These are phyloP conservation scores for Vicugna pacos DNA, from an alignment of 2,113 vertebrate species.

Conservation along the genomic window DNA sequence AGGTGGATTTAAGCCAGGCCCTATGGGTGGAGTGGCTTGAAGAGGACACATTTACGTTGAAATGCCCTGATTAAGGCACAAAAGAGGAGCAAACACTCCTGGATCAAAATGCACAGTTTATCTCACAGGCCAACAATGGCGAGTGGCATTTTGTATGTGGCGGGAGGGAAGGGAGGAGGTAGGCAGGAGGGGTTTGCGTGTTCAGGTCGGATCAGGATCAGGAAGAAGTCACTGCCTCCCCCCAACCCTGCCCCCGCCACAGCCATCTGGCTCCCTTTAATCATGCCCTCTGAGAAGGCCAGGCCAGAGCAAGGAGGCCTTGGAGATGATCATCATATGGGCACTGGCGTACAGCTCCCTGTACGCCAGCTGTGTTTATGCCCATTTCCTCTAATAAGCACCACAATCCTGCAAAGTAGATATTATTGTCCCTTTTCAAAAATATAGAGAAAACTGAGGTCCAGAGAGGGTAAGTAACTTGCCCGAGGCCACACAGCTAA, in stretches of 20 bases:
- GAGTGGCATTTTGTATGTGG: not conserved
- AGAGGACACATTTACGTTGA: not conserved
- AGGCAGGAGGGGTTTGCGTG: not conserved
- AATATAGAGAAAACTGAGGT: not conserved
- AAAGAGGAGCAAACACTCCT: not conserved
- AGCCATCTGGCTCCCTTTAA: not conserved
- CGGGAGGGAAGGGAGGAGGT: not conserved
- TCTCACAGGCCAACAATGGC: not conserved
- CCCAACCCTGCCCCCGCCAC: too few species aligned
- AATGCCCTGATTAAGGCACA: not conserved
- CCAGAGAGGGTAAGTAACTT: not conserved
- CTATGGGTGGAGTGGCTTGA: not conserved
- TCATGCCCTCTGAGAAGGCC: not conserved
- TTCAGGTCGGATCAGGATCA: slow-evolving; percentile 48
- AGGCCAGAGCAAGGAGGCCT: not conserved
- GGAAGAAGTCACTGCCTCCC: not conserved
- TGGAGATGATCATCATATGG: not conserved
- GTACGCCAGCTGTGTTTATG: rapidly evolving
- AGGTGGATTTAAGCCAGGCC: not conserved
- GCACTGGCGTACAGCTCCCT: not conserved
- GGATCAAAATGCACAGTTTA: not conserved
- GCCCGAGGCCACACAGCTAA: not conserved
- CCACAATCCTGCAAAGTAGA: not conserved
- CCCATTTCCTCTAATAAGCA: not conserved
- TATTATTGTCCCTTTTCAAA: not conserved